phyloP scores from a whole-genome alignment of 2,113 vertebrate genomes.

The Galeopterus variegatus region DNA sequence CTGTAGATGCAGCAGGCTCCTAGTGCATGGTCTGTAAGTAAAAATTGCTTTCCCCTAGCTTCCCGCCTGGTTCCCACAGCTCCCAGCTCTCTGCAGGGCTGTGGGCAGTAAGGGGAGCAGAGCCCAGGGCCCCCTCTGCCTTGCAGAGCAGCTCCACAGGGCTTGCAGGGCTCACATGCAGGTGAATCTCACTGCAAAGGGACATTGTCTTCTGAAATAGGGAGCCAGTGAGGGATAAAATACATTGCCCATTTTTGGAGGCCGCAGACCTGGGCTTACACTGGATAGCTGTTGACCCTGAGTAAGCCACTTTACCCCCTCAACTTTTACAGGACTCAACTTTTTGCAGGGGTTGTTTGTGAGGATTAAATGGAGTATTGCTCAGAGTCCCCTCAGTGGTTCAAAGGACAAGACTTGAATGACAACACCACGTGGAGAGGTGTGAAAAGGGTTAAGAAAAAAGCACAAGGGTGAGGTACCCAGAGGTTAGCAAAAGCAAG shows the following conservation, averaged over 20 bases:
- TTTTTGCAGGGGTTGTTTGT: background rate
- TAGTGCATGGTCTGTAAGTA: background rate
- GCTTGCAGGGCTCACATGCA: background rate
- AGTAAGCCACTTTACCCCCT: background rate
- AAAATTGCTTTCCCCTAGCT: background rate
- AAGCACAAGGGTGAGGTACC: background rate
- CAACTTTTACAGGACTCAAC: background rate
- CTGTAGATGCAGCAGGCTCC: background rate
- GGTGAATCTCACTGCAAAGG: background rate
- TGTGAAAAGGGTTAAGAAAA: background rate
- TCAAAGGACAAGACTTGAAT: background rate
- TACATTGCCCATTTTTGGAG: background rate
- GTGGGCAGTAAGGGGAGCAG: background rate
- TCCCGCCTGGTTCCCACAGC: background rate
- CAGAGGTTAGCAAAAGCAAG: background rate
- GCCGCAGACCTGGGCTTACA: background rate
- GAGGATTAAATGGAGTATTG: background rate
- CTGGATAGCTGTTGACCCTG: background rate
- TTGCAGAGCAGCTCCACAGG: background rate
- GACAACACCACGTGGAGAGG: background rate
- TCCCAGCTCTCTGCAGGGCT: background rate
- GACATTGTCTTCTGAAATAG: background rate
- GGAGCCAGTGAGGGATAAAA: background rate
- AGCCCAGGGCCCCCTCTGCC: background rate
- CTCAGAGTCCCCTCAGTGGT: background rate